Base-by-base conservation (phyloP, 30 jellyfish, hydroid and myxozoan species). In the Mastigias papua region DNA sequence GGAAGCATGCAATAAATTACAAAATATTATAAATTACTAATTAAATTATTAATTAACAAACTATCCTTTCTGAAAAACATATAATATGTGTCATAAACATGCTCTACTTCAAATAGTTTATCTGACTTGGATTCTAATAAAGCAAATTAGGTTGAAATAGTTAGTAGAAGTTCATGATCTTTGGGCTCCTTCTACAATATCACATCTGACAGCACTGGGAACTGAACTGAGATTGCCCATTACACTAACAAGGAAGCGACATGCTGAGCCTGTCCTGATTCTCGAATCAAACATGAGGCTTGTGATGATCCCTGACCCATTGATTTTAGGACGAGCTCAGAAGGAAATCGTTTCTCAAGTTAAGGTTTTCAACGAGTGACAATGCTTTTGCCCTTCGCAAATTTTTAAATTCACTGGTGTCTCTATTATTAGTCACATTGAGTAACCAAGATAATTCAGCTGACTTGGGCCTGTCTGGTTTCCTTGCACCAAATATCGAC, bases 281-380 rank as follows among this genome's bases (percentile, higher is more conserved):
- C 67, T 11, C 25, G 67, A 46, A 54, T 54, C 67, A 54, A 54
- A 6, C 17, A 10, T 16, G 67, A 4, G 54, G 13, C 13, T 42
- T 42, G 54, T 42, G 13, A 42, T 15, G 13, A 15, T 42, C 23
- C 17, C 17, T 5, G 69, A 63, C 1, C 74, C 23, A 42, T 27
- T 20, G 7, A 15, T 42, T 63, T 19, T 63, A 63, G 19, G 89
- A 51, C 31, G 50, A 70, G 23, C 32, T 80, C 77, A 82, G 4
- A 22, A 82, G 62, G 62, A 85, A 73, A 61, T 85, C 94, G 73
- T 85, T 85, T 33, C 94, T 48, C 76, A 85, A 32, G 60, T 65
- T 73, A 21, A 85, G 78, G 77, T 75, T 85, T 29, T 85, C 94
- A 54, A 85, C 94, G 34, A 85, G 82, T 31, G 94, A 85, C 48